phyloP scores from a whole-genome alignment of 2,888 invertebrate genomes.

The Trichopoda pennipes region DNA sequence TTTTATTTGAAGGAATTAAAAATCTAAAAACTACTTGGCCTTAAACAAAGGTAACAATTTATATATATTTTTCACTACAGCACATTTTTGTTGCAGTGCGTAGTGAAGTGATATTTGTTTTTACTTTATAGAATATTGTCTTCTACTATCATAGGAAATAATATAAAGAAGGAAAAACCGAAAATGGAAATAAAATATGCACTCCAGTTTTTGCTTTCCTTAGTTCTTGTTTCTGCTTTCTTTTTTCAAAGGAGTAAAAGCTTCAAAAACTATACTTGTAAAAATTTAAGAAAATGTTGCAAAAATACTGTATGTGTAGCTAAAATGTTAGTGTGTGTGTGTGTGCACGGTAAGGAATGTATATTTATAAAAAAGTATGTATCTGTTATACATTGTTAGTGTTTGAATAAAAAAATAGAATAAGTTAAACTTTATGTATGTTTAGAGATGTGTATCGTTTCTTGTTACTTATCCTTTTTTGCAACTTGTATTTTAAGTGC shows the following conservation, averaged over 20 bases:
- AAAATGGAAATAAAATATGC: constrained; percentile 45
- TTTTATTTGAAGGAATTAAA: constrained; percentile 22
- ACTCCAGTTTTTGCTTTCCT: neutral
- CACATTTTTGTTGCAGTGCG: constrained; percentile 70
- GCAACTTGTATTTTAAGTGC: constrained; percentile 61
- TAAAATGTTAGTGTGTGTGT: constrained; percentile 1
- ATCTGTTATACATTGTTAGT: constrained; percentile 27
- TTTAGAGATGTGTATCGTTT: constrained; percentile 22
- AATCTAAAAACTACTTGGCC: constrained; percentile 41
- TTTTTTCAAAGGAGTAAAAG: constrained; percentile 29
- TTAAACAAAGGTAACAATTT: constrained; percentile 61
- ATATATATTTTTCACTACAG: constrained; percentile 75
- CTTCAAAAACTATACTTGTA: constrained; percentile 27
- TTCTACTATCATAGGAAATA: constrained; percentile 13
- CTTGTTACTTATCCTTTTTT: constrained; percentile 32
- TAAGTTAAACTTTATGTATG: constrained; percentile 12
- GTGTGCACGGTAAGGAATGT: neutral
- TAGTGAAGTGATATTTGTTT: constrained; percentile 51
- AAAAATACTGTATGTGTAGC: neutral
- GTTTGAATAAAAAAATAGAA: constrained; percentile 1
- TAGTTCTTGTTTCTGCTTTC: neutral
- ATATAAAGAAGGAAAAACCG: constrained; percentile 18
- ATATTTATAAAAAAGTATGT: neutral
- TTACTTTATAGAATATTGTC: constrained; percentile 55
- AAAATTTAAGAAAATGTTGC: constrained; percentile 28